These are phyloP conservation scores for Chrysochloris asiatica DNA, from an alignment of 2,113 vertebrate genomes.

Conservation along the genomic window DNA sequence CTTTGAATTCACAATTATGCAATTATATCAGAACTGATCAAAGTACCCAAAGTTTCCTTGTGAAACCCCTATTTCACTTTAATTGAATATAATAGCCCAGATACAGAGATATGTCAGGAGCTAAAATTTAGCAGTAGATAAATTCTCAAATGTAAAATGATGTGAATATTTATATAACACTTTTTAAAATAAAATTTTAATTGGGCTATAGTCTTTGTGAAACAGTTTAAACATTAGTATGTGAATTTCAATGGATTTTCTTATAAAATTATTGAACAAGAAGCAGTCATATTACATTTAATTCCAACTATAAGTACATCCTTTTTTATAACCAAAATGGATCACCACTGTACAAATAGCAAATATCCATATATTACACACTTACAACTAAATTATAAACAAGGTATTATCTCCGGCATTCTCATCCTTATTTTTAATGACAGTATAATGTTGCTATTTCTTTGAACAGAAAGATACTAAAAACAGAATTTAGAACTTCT, in stretches of 20 bases:
- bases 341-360: neutral
- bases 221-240: neutral
- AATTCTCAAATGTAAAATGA: constrained; percentile 3
- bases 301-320: neutral
- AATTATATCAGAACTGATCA: neutral
- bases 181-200: neutral
- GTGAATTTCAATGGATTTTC: neutral
- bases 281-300: neutral
- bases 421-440: neutral
- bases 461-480: neutral
- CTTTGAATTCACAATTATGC: neutral
- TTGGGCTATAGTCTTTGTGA: neutral
- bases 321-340: neutral
- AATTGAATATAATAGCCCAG: neutral
- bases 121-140: constrained; percentile 10
- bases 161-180: neutral
- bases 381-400: neutral
- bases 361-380: neutral
- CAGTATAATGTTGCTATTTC: neutral
- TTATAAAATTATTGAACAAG: neutral
- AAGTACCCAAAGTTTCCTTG: neutral
- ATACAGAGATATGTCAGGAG: neutral
- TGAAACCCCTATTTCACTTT: constrained; percentile 34
- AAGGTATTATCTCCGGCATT: neutral
- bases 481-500: neutral